Evolutionary conservation across 2,113 vertebrate species (phyloP).

Genomic region (Rhodinocichla rosea): DNA sequence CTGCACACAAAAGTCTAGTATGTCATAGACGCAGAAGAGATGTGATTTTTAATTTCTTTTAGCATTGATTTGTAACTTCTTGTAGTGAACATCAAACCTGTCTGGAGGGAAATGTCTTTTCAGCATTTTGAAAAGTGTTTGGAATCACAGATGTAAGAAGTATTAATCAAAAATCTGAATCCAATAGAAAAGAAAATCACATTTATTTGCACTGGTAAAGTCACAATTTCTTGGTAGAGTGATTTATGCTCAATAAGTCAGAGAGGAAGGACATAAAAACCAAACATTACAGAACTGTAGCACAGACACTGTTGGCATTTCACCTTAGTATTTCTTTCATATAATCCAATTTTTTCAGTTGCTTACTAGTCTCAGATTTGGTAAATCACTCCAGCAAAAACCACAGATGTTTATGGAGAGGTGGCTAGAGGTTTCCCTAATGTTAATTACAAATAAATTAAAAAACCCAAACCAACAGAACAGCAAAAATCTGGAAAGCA

Average conservation of each 20-base stretch:
- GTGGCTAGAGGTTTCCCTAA: not conserved
- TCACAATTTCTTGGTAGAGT: not conserved
- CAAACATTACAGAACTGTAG: not conserved
- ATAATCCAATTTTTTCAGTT: not conserved
- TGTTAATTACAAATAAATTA: not conserved
- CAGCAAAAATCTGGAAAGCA: not conserved
- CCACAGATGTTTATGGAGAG: accelerated
- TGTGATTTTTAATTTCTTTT: not conserved
- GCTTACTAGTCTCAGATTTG: not conserved
- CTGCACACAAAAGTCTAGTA: not conserved
- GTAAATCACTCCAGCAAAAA: not conserved
- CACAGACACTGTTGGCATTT: not conserved
- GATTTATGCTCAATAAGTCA: not conserved
- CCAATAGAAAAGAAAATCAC: not conserved
- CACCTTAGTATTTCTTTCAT: not conserved
- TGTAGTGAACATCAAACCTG: not conserved
- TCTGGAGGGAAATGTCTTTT: not conserved
- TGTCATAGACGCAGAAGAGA: not conserved
- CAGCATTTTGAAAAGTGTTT: not conserved
- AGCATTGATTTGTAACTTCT: not conserved
- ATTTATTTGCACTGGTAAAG: not conserved
- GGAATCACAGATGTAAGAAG: not conserved
- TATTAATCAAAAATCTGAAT: not conserved
- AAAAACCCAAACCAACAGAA: not conserved
- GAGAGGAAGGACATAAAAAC: accelerated